Evolutionary conservation across 2,113 vertebrate genomes (phyloP), one percentile per base, ranked within the genome.

Genomic region (Brachyistius frenatus): DNA sequence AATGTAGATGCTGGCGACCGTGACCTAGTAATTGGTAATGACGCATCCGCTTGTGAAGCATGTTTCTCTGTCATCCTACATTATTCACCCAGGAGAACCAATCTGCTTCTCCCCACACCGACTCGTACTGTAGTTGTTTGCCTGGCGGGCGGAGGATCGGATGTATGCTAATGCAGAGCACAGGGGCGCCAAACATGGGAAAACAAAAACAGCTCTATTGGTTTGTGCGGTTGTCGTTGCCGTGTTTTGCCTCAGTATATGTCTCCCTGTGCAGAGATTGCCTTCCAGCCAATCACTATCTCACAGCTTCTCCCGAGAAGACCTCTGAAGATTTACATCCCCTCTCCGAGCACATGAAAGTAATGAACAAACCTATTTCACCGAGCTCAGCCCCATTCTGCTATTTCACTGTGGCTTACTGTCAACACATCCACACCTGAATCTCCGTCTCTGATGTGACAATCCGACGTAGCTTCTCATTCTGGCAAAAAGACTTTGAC

Each of bases 341-440:
- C 54, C 39, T 31, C 56, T 79, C 53, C 65, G 46, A 73, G 64
- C 50, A 77, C 69, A 60, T 63, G 71, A 77, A 80, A 83, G 81
- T 78, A 66, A 88, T 75, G 63, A 90, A 83, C 55, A 81, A 66
- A 65, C 80, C 66, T 86, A 46, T 73, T 80, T 80, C 67, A 70
- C 75, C 50, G 46, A 72, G 60, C 86, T 79, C 79, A 87, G 36
- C 78, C 85, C 61, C 57, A 70, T 89, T 85, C 69, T 77, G 66
- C 77, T 83, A 49, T 63, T 85, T 88, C 75, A 74, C 76, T 71
- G 61, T 50, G 54, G 81, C 82, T 85, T 80, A 82, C 77, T 80
- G 81, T 83, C 85, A 86, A 77, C 84, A 72, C 76, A 73, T 54
- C 73, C 57, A 13, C 86, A 82, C 76, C 85, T 82, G 83, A 72